These are phyloP conservation scores for Addax nasomaculatus DNA, from an alignment of 2,113 vertebrate species.

Conservation along the genomic window DNA sequence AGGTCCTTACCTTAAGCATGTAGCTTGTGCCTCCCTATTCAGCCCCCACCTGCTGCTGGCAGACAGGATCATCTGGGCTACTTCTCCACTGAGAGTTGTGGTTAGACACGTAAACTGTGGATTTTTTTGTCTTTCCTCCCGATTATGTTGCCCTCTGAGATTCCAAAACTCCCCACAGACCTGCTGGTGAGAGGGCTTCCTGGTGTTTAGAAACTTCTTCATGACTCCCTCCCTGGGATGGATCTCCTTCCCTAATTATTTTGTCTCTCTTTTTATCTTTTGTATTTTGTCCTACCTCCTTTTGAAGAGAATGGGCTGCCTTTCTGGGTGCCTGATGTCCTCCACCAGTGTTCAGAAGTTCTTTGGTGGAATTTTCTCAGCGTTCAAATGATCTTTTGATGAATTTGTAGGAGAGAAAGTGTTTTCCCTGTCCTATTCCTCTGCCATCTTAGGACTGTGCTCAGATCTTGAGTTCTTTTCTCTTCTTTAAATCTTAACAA, in stretches of 20 bases:
- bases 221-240: not conserved
- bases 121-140: not conserved
- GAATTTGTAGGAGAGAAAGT: not conserved
- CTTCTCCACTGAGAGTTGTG: not conserved
- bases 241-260: not conserved
- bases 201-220: not conserved
- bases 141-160: not conserved
- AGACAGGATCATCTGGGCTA: not conserved
- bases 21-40: not conserved
- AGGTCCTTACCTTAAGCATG: not conserved
- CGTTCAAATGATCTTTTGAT: not conserved
- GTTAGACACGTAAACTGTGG: not conserved
- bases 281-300: not conserved
- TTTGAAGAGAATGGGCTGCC: not conserved
- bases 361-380: not conserved
- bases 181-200: not conserved
- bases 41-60: fast-evolving
- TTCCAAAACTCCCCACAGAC: not conserved
- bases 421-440: not conserved
- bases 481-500: not conserved
- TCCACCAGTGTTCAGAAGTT: not conserved
- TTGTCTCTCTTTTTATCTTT: not conserved
- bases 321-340: not conserved
- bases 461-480: not conserved
- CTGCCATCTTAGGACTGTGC: not conserved